Evolutionary conservation across 2,888 invertebrate genomes (phyloP), one percentile per base, ranked within the genome.

Genomic region (Tiliacea citrago): DNA sequence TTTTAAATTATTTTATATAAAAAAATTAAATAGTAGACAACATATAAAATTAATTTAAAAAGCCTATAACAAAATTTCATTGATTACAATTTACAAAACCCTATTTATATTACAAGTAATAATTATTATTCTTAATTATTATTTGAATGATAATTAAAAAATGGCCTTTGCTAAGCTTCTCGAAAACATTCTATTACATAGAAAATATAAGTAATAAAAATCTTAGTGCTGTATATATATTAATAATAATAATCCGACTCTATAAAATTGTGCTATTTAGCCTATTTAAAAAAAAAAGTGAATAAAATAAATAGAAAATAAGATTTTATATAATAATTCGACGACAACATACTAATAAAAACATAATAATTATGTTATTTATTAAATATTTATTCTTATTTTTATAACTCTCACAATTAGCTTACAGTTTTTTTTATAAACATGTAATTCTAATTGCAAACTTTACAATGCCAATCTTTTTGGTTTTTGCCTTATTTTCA

Each of bases 261-360:
- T 57, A 57, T 13, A 58, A 39, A 84, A 84, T 84, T 84, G 75
- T 68, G 81, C 68, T 81, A 80, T 60, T 70, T 39, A 62, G 1
- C 53, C 47, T 79, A 77, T 47, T n/a, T 60, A 61, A 47, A 61
- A 24, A 66, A 10, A 45, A 63, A 65, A 61, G 21, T 12, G 42
- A 77, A 77, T 76, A 60, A 65, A 65, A 77, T 76, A 60, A 65
- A 65, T 57, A 61, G 10, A 35, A 65, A 76, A 49, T 16, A 58
- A 5, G 24, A 51, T 24, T 78, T 21, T 57, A 70, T 53, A 2
- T 3, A 29, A 18, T 13, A n/a, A 61, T 53, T 39, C 24, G 9
- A 7, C 39, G 29, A 55, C 35, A 53, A 24, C 18, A 47, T 74
- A 51, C 8, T 16, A 69, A 67, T 24, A 42, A 29, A 18, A 42